These are phyloP conservation scores for Balanococcus diminutus DNA, from an alignment of 2,888 invertebrate genomes.

Conservation along the genomic window DNA sequence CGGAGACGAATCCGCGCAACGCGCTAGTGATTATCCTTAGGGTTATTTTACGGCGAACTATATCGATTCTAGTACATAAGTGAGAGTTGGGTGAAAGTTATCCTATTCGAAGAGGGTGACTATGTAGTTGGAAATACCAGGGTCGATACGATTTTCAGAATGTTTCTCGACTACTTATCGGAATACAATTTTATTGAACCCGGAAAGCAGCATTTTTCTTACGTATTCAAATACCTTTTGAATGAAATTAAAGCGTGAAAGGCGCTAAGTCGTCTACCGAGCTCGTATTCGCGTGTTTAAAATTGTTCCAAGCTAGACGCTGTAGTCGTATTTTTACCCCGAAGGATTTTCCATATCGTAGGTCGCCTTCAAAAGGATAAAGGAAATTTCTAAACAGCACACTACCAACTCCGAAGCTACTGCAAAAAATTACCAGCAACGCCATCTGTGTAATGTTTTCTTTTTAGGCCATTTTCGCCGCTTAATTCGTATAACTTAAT, in stretches of 20 bases:
- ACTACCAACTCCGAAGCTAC: not conserved
- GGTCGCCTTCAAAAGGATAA: not conserved
- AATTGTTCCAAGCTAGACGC: conserved; percentile 7
- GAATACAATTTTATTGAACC: conserved; percentile 19
- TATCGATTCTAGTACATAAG: conserved; percentile 2
- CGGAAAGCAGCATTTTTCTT: conserved; percentile 15
- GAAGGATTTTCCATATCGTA: not conserved
- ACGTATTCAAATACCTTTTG: not conserved
- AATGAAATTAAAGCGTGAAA: conserved; percentile 23
- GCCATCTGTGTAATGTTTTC: too few relatives aligned
- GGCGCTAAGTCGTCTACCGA: not conserved
- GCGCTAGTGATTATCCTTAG: not conserved
- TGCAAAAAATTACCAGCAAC: not conserved
- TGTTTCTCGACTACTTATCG: conserved; percentile 1
- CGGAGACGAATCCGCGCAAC: conserved; percentile 6
- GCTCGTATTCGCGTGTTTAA: not conserved
- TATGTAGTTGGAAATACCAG: not conserved
- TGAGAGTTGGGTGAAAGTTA: conserved; percentile 9
- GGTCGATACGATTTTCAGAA: conserved; percentile 36
- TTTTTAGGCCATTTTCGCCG: too few relatives aligned
- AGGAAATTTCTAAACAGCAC: not conserved
- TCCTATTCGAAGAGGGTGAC: not conserved
- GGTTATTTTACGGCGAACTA: not conserved
- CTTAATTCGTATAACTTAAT: too few relatives aligned
- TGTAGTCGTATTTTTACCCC: not conserved